Conservation (phyloP, 1,140 invertebrate genomes). For the Solen grandis region DNA sequence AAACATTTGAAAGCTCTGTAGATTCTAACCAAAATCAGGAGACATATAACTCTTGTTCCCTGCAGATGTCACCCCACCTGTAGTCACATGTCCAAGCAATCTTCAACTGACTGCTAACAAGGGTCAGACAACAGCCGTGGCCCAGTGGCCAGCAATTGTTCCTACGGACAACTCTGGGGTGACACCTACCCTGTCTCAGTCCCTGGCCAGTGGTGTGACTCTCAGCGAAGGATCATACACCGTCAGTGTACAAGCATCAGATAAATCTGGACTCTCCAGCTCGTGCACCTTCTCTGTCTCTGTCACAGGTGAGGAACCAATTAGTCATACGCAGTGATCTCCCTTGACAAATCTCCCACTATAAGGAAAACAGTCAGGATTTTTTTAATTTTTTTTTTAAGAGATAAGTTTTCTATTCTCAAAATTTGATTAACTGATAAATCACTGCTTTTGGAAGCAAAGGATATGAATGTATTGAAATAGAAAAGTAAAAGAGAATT, state of each 20-base stretch:
- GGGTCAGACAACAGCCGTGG: conserved; percentile 56
- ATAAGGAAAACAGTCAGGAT: no score
- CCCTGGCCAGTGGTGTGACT: conserved; percentile 57
- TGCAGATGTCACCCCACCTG: conserved; percentile 57
- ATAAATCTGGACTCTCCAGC: conserved; percentile 45
- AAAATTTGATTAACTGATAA: no score
- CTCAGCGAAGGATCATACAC: conserved; percentile 61
- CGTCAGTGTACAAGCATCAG: conserved; percentile 63
- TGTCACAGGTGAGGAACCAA: conserved; percentile 60
- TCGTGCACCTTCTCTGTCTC: conserved; percentile 64
- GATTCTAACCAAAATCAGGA: no score
- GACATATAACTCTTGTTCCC: no score
- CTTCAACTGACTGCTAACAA: conserved; percentile 46
- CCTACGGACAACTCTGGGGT: conserved; percentile 60
- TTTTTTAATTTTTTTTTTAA: no score
- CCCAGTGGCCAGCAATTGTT: conserved; percentile 51
- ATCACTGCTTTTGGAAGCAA: no score
- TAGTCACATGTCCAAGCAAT: conserved; percentile 57
- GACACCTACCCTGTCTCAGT: conserved; percentile 54
- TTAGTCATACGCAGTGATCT: background rate
- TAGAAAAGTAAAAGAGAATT: no score
- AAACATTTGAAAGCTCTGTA: no score
- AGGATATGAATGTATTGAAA: no score
- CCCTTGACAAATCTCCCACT: no score
- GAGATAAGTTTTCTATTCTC: no score